phyloP scores from a whole-genome alignment of 2,888 invertebrate genomes.

The Meloe dianella region DNA sequence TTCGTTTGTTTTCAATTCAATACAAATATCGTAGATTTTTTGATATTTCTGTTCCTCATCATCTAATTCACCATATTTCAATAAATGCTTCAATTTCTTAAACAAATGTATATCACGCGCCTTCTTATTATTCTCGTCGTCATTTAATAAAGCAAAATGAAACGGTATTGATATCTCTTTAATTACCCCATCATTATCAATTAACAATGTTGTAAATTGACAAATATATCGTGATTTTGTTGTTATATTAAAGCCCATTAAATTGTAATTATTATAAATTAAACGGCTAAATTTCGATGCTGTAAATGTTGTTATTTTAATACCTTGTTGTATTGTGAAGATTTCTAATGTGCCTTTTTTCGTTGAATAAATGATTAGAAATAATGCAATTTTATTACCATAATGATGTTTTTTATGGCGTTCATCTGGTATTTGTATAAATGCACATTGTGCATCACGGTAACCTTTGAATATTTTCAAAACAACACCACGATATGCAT shows the following conservation, averaged over 20 bases:
- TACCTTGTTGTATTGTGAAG: constrained; percentile 89
- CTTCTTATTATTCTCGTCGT: constrained; percentile 84
- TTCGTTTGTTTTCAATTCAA: constrained; percentile 74
- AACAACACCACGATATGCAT: constrained; percentile 78
- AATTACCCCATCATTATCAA: constrained; percentile 83
- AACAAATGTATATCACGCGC: constrained; percentile 88
- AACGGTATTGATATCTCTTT: constrained; percentile 89
- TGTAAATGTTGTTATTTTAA: constrained; percentile 88
- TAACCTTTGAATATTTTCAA: constrained; percentile 95
- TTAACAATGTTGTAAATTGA: constrained; percentile 75
- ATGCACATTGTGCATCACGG: constrained; percentile 93
- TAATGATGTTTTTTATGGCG: constrained; percentile 51
- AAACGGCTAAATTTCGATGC: constrained; percentile 85
- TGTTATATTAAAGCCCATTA: constrained; percentile 73
- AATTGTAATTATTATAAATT: constrained; percentile 79
- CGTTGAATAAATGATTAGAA: constrained; percentile 92
- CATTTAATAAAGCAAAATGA: constrained; percentile 76
- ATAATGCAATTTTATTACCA: constrained; percentile 68
- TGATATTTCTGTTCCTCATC: constrained; percentile 62
- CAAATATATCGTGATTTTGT: constrained; percentile 65
- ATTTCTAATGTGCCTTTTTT: constrained; percentile 92
- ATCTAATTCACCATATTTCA: constrained; percentile 63
- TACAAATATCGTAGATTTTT: constrained; percentile 65
- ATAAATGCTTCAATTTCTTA: constrained; percentile 72
- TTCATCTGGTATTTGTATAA: constrained; percentile 82